phyloP scores from a whole-genome alignment of 2,113 vertebrate genomes.

The Lophochroa leadbeateri region DNA sequence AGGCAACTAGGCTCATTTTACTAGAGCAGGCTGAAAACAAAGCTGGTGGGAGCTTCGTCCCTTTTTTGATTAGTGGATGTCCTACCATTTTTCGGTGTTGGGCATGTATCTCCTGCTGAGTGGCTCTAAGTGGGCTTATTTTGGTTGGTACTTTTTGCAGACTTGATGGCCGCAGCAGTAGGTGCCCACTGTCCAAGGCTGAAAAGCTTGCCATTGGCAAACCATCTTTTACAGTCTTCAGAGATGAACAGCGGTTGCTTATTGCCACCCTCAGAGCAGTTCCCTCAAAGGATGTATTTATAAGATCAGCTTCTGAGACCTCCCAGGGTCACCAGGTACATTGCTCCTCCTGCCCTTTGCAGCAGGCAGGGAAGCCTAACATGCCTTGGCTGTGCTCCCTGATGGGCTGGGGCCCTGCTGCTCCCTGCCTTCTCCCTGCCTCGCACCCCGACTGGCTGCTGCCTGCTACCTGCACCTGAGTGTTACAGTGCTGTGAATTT shows the following conservation, averaged over 20 bases:
- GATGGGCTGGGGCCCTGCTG: no score
- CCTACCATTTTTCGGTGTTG: not conserved
- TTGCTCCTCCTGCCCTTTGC: not conserved
- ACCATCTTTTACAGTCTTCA: not conserved
- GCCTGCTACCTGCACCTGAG: not conserved
- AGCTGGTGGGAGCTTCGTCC: not conserved
- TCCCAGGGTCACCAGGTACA: not conserved
- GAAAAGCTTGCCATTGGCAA: not conserved
- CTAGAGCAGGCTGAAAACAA: not conserved
- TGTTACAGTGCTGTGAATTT: not conserved
- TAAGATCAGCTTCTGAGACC: not conserved
- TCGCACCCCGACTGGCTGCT: not conserved
- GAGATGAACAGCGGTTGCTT: not conserved
- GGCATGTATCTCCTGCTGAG: not conserved
- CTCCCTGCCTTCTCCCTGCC: not conserved
- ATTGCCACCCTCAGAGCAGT: not conserved
- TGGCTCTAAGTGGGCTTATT: not conserved
- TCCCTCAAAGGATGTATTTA: not conserved
- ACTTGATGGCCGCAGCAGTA: accelerated
- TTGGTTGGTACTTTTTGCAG: not conserved
- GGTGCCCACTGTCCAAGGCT: not conserved
- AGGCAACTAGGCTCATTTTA: not conserved
- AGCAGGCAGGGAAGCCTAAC: not conserved
- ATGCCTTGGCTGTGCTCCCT: accelerated
- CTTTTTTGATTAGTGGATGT: not conserved